Conservation (phyloP, 2,113 vertebrate genomes). For the Phalacrocorax brasilianus region DNA sequence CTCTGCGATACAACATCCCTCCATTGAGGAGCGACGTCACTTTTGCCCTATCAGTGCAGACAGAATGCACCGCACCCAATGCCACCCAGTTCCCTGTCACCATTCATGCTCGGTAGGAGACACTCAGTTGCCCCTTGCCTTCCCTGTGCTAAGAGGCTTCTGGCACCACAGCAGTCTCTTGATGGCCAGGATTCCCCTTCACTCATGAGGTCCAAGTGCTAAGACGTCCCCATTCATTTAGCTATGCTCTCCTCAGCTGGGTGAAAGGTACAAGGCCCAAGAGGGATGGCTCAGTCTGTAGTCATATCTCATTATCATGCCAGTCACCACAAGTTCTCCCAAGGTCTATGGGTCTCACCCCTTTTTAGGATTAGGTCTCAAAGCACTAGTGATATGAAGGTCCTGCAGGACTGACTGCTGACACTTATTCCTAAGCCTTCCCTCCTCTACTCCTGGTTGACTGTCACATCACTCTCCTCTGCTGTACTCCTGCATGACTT, state of each 20-base stretch:
- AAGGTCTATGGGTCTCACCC: not conserved
- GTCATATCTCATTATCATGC: not conserved
- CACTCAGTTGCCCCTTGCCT: not conserved
- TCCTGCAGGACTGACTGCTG: not conserved
- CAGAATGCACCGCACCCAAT: not conserved
- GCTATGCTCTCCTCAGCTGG: not conserved
- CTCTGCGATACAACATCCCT: slow-evolving; percentile 36
- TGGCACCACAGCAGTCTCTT: not conserved
- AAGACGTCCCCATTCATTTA: not conserved
- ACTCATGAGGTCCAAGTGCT: not conserved
- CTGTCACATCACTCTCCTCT: not conserved
- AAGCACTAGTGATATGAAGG: not conserved
- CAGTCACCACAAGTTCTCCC: not conserved
- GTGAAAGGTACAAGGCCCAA: not conserved
- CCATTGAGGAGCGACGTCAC: not conserved
- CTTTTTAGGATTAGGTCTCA: not conserved
- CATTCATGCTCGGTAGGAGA: slow-evolving; percentile 22
- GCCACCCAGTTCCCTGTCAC: slow-evolving; percentile 33
- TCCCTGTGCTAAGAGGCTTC: not conserved
- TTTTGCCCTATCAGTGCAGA: not conserved
- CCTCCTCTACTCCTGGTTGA: not conserved
- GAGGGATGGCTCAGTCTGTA: not conserved
- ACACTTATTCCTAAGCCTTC: not conserved
- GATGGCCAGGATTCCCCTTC: not conserved
- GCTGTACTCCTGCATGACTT: not conserved